Evolutionary conservation across 2,113 vertebrate genomes (phyloP), one percentile per base, ranked within the genome.

Genomic region (Chloropsis hardwickii): DNA sequence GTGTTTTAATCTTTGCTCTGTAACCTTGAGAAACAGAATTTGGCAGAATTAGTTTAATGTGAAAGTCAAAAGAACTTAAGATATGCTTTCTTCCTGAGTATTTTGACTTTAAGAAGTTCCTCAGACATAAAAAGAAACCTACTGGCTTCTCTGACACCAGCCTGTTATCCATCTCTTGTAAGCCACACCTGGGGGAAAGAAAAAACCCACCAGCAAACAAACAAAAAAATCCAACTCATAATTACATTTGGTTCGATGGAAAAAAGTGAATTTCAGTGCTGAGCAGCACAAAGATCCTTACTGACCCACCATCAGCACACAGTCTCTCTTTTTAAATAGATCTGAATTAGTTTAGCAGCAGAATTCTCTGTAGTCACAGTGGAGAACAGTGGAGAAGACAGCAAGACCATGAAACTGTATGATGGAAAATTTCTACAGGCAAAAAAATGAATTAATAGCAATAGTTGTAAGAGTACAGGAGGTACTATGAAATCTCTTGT

Each of bases 341-440:
- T 81, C n/a, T 74, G 35, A 94, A 44, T 45, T 42, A 57, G 31
- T 65, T 89, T 67, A 80, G 14, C 10, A 39, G 35, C 20, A 58
- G 4, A 60, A 29, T 40, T 66, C 14, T 65, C 25, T 58, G 15
- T 33, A 62, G 29, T 8, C 25, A 33, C 23, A 35, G 18, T 9
- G 8, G 8, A 57, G 31, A 82, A 50, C 6, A 16, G 17, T 60
- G 27, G 17, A 90, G n/a, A 91, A 78, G 33, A 2, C 28, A 74
- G 4, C 2, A 62, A 69, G 22, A 12, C 22, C 44, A 51, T 0
- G 1, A 61, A 79, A 45, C 7, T 23, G 2, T 37, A 29, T 10
- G 20, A 45, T 28, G 14, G 25, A 80, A 56, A 48, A 53, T 35
- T 65, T 80, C 1, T 48, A 39, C 64, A 80, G 21, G 8, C 14